Conservation (phyloP, 1,140 invertebrate genomes). For the Stegodyphus dumicola region DNA sequence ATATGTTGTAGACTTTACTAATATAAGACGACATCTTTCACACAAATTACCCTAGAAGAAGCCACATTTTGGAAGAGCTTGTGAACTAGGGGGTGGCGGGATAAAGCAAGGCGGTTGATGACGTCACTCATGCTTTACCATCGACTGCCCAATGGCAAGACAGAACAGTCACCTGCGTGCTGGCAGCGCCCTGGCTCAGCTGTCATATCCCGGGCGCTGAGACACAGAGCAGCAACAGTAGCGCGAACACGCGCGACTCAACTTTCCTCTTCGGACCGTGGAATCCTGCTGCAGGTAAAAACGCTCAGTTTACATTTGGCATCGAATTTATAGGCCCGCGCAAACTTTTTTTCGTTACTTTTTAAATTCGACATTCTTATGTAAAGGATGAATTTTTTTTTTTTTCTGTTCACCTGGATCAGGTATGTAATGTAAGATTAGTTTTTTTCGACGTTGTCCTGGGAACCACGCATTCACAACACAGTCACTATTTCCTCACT, state of each 20-base stretch:
- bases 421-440: too few relatives aligned
- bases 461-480: conserved; percentile 51
- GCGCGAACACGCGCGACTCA: conserved; percentile 21
- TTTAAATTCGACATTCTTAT: too few relatives aligned
- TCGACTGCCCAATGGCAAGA: conserved; percentile 29
- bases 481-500: conserved; percentile 44
- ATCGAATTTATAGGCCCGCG: not conserved
- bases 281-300: conserved; percentile 3
- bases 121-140: conserved; percentile 37
- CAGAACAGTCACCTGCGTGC: conserved; percentile 51
- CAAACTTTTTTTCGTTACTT: not conserved
- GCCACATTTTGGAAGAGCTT: conserved; percentile 22
- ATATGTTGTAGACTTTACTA: not conserved
- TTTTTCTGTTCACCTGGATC: too few relatives aligned
- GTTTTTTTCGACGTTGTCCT: conserved; percentile 38
- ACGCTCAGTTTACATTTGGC: not conserved
- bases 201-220: conserved; percentile 21
- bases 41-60: conserved; percentile 32
- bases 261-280: conserved; percentile 5
- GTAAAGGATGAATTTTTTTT: too few relatives aligned
- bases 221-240: conserved; percentile 41
- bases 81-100: conserved; percentile 22
- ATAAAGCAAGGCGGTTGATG: conserved; percentile 30
- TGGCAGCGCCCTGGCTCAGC: conserved; percentile 13
- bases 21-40: conserved; percentile 34